Conservation (phyloP, 2,113 vertebrate genomes). For the Corythoichthys haematopterus region DNA sequence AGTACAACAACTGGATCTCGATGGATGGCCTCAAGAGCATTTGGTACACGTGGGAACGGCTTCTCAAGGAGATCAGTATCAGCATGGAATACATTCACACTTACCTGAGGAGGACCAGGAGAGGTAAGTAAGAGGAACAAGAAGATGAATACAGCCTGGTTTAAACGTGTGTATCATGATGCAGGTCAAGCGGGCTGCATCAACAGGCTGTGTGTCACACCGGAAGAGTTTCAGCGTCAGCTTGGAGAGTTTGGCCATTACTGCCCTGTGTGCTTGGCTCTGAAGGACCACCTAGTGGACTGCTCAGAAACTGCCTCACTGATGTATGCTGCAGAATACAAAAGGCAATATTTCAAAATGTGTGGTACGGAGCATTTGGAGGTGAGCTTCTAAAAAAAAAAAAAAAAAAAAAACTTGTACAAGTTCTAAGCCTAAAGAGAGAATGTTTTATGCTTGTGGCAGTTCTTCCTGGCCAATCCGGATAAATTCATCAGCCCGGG, state of each 20-base stretch:
- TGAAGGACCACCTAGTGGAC: constrained; percentile 79
- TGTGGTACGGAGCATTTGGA: constrained; percentile 77
- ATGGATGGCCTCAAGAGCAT: constrained; percentile 79
- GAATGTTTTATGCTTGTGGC: neutral
- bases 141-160: neutral
- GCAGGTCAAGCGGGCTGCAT: constrained; percentile 84
- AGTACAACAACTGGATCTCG: constrained; percentile 84
- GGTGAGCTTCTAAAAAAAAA: constrained; percentile 51
- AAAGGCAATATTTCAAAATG: constrained; percentile 85
- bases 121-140: constrained; percentile 68
- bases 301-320: constrained; percentile 71
- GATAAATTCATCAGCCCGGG: constrained; percentile 79
- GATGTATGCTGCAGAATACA: constrained; percentile 82
- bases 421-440: neutral
- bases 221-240: constrained; percentile 73
- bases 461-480: constrained; percentile 84
- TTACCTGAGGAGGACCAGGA: constrained; percentile 78
- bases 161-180: neutral
- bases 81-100: constrained; percentile 75
- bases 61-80: constrained; percentile 69
- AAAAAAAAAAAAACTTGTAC: neutral
- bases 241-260: constrained; percentile 85
- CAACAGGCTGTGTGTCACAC: constrained; percentile 81
- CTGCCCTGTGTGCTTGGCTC: constrained; percentile 87
- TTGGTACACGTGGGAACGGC: constrained; percentile 83